Percentiles rank a stretch among this genome's conserved stretches.
phyloP scores from a whole-genome alignment of 2,797 vertebrate species.

The Tokudaia tokunoshimensis region DNA sequence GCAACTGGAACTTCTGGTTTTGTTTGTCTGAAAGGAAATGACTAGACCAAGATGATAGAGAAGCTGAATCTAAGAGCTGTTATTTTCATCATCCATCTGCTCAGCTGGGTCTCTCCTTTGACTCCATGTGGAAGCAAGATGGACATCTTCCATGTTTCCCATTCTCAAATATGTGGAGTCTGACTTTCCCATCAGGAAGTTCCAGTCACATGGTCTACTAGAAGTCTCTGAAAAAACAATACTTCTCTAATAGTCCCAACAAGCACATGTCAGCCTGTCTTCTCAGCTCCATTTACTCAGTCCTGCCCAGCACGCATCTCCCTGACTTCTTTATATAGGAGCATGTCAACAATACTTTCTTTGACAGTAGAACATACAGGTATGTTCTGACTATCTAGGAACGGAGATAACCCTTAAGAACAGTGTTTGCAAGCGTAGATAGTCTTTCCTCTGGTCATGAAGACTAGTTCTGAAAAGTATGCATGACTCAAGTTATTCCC shows the following conservation, averaged over 20 bases:
- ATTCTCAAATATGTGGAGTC: neutral
- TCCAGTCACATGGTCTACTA: neutral
- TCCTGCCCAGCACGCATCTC: neutral
- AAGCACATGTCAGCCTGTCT: neutral
- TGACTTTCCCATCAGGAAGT: neutral
- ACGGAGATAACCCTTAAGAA: neutral
- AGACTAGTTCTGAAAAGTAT: neutral
- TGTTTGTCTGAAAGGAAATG: neutral
- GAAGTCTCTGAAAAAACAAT: neutral
- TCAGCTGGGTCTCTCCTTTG: neutral
- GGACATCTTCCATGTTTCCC: neutral
- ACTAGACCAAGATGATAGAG: slow-evolving; percentile 9
- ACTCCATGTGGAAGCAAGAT: neutral
- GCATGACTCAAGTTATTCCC: neutral
- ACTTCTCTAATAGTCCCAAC: neutral
- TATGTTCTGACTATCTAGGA: neutral
- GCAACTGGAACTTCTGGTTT: neutral
- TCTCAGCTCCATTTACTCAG: neutral
- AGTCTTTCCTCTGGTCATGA: neutral
- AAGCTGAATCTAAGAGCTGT: neutral
- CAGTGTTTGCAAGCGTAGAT: neutral
- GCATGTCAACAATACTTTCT: neutral
- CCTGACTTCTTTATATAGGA: neutral
- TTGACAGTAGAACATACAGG: neutral
- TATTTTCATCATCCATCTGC: neutral